Base-by-base conservation (phyloP, 2,888 invertebrate species). In the Ptychoptera contaminata region DNA sequence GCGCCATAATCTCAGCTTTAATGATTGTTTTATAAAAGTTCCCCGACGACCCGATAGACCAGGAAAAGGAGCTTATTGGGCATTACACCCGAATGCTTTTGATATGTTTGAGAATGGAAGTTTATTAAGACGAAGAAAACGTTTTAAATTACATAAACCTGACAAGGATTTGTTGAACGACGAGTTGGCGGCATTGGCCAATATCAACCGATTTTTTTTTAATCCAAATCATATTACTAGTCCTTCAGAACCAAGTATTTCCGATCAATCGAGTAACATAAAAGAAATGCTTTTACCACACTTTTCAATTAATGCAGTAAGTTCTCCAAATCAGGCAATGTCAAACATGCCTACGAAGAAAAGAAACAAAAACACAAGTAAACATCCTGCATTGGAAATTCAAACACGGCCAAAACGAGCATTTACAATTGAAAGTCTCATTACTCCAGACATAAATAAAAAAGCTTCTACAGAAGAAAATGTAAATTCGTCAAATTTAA, bases 21-120 rank as follows among this genome's bases (percentile, higher is more conserved):
- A 93, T 68, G 93, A 93, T 69, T 93, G 93, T 67, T 93, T 93
- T 68, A 84, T 93, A 58, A 93, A 93, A 72, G 78, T 79, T 54
- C 88, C 85, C 45, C 71, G 83, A 30, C 69, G 81, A 39, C 82
- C 82, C 30, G 84, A 82, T 64, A 68, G 82, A 35, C 86, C 86
- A 9, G 86, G 86, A 40, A 86, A 87, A 65, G 85, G 85, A 29
- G 82, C 83, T 48, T 86, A 84, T 65, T 86, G 86, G 86, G 82
- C 85, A 11, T 69, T 87, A 43, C 85, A 86, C 58, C 85, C 85
- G 12, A 77, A 79, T 55, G 83, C 82, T 29, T 77, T 82, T 54
- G 81, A 82, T 60, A 86, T 86, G 86, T 86, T 86, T 61, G 86
- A 77, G 60, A 74, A 76, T 65, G 77, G 72, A 42, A 76, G 71